Evolutionary conservation across 2,113 vertebrate genomes (phyloP).

Genomic region (Perca schrenkii): DNA sequence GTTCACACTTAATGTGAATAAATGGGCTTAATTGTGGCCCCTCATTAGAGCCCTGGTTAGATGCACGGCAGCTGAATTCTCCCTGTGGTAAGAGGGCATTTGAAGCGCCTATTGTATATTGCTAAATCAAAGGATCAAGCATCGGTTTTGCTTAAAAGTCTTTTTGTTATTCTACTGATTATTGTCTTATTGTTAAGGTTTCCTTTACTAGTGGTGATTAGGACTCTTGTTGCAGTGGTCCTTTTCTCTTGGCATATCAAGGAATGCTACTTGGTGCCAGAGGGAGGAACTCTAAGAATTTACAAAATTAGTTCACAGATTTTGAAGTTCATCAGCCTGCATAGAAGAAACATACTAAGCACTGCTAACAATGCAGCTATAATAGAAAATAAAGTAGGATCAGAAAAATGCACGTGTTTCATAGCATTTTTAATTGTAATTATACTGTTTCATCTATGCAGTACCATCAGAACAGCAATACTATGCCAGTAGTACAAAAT

Average conservation of each 20-base stretch:
- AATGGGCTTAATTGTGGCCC: conserved; percentile 85
- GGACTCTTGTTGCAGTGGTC: conserved; percentile 63
- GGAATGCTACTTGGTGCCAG: conserved; percentile 66
- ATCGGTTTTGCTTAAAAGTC: conserved; percentile 77
- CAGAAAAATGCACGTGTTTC: background rate
- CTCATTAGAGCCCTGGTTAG: conserved; percentile 82
- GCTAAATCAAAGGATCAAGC: conserved; percentile 82
- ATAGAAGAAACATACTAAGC: background rate
- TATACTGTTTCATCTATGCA: background rate
- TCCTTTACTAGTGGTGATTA: conserved; percentile 74
- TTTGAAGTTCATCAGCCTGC: conserved; percentile 37
- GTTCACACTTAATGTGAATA: conserved; percentile 86
- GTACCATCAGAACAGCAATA: background rate
- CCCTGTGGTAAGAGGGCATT: conserved; percentile 81
- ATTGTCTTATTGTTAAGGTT: conserved; percentile 78
- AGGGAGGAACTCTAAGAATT: conserved; percentile 39
- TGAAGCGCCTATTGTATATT: conserved; percentile 80
- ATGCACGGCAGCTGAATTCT: conserved; percentile 82
- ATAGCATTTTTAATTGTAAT: background rate
- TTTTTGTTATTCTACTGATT: conserved; percentile 80
- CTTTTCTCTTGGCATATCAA: conserved; percentile 56
- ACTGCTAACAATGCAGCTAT: conserved; percentile 7
- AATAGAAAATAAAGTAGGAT: background rate
- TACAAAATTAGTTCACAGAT: conserved; percentile 28
- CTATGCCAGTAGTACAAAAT: background rate